Base-by-base conservation (phyloP, 1,140 invertebrate genomes). In the Sipha flava region DNA sequence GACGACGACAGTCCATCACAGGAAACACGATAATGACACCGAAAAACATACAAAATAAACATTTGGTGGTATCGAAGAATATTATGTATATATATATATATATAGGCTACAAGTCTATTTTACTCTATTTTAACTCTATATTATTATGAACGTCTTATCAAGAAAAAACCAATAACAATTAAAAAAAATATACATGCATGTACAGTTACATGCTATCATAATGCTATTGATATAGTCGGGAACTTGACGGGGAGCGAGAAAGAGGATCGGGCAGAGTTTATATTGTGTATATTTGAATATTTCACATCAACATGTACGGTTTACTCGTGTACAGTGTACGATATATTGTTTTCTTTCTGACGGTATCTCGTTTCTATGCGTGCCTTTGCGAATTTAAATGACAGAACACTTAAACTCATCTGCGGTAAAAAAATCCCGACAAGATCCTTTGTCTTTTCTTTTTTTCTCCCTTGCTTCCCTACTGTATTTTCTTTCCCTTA, bases 321-420 rank as follows among this genome's bases (percentile, higher is more conserved):
- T 29, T n/a, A 49, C 14, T 14, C 47, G n/a, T 21, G 14, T 68
- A 45, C 5, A 29, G 23, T 26, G n/a, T 23, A 68, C 9, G 9
- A 54, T 68, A 68, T 47, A 70, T 70, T 70, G 66, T 70, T 70
- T 66, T 70, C 66, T 29, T 70, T 29, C 40, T 47, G 40, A 47
- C 66, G 23, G 31, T 16, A 75, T 37, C 18, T 54, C 70, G 70
- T 59, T 34, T 57, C 73, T 59, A 59, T 37, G 21, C 21, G 16
- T 52, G 52, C 52, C 49, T 75, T 75, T 54, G 52, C 73, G 34
- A 77, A 77, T 77, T 77, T 40, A 77, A 77, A 77, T 77, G 47
- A 77, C 73, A 18, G 31, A 77, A 77, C 73, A 77, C 73, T 77
- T 77, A 77, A 77, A 77, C 73, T 77, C 73, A 43, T 59, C 73